Percentiles rank a stretch among this genome's conserved stretches.
Conservation (phyloP, 2,888 invertebrate species). For the Macrosoma leucophasiata region DNA sequence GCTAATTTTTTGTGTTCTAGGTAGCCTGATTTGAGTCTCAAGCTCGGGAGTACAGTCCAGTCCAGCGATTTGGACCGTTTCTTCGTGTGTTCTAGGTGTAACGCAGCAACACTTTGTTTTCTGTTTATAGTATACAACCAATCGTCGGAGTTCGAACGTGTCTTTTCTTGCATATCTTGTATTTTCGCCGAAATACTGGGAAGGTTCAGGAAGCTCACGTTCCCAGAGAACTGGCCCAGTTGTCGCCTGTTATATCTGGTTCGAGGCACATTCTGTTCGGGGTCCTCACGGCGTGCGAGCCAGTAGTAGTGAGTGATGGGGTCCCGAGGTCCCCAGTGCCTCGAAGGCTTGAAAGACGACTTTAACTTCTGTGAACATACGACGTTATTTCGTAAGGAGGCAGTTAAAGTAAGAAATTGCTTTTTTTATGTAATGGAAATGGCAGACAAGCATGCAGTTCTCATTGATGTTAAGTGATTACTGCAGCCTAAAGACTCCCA, state of each 20-base stretch:
- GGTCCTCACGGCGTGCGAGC: constrained; percentile 49
- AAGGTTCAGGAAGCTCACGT: constrained; percentile 33
- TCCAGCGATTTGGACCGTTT: constrained; percentile 49
- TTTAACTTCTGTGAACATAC: constrained; percentile 50
- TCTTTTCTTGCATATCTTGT: constrained; percentile 28
- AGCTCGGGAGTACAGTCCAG: constrained; percentile 25
- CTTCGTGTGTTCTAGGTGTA: constrained; percentile 25
- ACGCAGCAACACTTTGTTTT: constrained; percentile 32
- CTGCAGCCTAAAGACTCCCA: too few relatives aligned
- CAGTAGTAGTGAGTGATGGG: constrained; percentile 65
- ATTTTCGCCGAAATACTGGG: constrained; percentile 19
- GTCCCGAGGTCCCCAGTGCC: constrained; percentile 66
- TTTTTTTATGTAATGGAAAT: too few relatives aligned
- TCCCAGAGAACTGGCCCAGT: constrained; percentile 45
- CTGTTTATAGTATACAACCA: constrained; percentile 48
- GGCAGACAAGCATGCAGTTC: too few relatives aligned
- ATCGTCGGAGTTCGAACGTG: constrained; percentile 54
- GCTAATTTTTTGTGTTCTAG: constrained; percentile 5
- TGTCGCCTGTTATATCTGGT: constrained; percentile 38
- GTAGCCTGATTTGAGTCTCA: constrained; percentile 7
- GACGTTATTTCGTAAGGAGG: too few relatives aligned
- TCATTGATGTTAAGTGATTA: too few relatives aligned
- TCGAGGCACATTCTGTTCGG: constrained; percentile 27
- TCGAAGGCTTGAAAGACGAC: constrained; percentile 54
- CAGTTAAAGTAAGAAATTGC: too few relatives aligned